Percentiles rank a stretch among this genome's conserved stretches.
phyloP scores from a whole-genome alignment of 2,113 vertebrate species.

The Microtus montanus region DNA sequence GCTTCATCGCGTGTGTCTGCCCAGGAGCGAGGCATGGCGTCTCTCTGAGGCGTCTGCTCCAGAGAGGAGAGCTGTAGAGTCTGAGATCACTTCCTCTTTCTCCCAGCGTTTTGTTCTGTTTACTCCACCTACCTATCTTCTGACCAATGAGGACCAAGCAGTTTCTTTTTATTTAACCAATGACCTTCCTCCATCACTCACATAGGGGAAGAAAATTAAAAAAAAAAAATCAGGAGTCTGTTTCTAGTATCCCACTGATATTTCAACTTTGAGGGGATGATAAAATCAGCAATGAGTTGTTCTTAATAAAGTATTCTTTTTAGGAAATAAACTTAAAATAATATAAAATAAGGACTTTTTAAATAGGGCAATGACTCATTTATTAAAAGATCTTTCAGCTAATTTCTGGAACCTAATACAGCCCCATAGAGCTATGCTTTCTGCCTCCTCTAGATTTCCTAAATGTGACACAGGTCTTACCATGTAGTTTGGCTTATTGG shows the following conservation, averaged over 20 bases:
- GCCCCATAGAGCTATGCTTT: neutral
- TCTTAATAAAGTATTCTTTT: neutral
- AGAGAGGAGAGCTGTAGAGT: too few species aligned
- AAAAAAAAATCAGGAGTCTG: neutral
- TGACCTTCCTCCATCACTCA: too few species aligned
- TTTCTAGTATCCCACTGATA: neutral
- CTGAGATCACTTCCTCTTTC: too few species aligned
- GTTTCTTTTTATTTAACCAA: too few species aligned
- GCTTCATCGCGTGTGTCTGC: too few species aligned
- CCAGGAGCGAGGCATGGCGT: too few species aligned
- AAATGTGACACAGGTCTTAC: neutral
- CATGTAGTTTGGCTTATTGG: neutral
- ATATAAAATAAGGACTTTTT: neutral
- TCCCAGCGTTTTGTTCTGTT: too few species aligned
- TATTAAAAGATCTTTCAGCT: conserved; percentile 19
- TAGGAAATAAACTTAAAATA: conserved; percentile 6
- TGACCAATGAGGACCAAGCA: too few species aligned
- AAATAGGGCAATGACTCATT: neutral
- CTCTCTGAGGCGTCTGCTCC: too few species aligned
- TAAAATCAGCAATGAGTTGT: neutral
- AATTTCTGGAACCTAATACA: neutral
- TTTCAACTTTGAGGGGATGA: neutral
- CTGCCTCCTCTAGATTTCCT: neutral
- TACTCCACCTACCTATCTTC: too few species aligned
- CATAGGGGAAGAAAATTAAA: too few species aligned